A percentile compares a stretch with the other conserved stretches of the same genome.
These are phyloP conservation scores for Ophioderma brevispina DNA, from an alignment of 35 echinoderm and acorn worm species.

Conservation along the genomic window DNA sequence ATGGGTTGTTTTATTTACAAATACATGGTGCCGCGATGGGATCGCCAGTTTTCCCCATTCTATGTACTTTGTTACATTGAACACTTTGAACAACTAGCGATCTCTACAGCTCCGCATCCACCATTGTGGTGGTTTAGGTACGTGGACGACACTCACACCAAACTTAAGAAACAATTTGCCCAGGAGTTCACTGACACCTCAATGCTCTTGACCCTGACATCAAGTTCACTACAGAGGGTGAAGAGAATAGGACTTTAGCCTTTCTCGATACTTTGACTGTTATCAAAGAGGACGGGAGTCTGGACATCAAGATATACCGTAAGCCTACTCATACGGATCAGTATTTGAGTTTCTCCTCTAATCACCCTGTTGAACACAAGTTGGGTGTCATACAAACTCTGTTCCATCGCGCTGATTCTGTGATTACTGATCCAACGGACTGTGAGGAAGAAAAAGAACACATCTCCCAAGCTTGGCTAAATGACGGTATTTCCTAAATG, in stretches of 20 bases:
- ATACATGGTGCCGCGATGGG: slow-evolving; percentile 38
- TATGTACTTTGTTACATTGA: slow-evolving; percentile 37
- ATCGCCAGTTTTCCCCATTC: slow-evolving; percentile 23
- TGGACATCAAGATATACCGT: slow-evolving; percentile 24
- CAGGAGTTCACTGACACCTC: slow-evolving; percentile 30
- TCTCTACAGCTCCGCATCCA: neutral
- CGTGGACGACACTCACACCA: slow-evolving; percentile 38
- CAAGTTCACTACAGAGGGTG: slow-evolving; percentile 3
- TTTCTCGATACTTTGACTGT: neutral
- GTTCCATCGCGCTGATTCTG: slow-evolving; percentile 7
- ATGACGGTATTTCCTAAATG: neutral
- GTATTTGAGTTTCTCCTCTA: slow-evolving; percentile 13
- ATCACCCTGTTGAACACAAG: slow-evolving; percentile 27
- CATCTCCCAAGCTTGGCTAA: neutral
- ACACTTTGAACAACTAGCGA: slow-evolving; percentile 3
- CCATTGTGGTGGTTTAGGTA: slow-evolving; percentile 16
- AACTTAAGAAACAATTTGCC: slow-evolving; percentile 12
- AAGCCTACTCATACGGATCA: slow-evolving; percentile 55
- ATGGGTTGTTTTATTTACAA: slow-evolving; percentile 30
- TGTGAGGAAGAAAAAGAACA: neutral
- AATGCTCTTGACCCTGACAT: slow-evolving; percentile 10
- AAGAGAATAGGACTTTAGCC: slow-evolving; percentile 11
- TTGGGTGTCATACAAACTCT: neutral
- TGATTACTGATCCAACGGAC: neutral
- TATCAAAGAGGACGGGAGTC: neutral